Conservation (phyloP, 1,140 invertebrate genomes). For the Solenopsis fugax region DNA sequence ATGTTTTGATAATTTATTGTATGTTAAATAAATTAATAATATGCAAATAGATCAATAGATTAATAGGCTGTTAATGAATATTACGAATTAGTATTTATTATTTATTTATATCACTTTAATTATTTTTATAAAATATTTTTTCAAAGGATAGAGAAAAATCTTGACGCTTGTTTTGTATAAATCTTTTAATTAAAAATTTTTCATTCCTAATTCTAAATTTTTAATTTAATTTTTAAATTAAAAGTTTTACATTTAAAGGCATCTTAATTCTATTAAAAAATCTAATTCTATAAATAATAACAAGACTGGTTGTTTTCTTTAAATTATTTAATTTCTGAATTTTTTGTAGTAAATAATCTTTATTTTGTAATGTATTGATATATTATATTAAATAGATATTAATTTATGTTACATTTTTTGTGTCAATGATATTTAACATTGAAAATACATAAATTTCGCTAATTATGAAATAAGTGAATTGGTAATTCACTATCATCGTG, state of each 20-base stretch:
- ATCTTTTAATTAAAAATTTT: too few relatives aligned
- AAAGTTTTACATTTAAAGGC: background rate
- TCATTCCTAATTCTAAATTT: too few relatives aligned
- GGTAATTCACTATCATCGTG: background rate
- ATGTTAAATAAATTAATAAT: background rate
- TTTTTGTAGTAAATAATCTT: background rate
- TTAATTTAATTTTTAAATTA: background rate
- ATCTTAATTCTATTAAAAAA: background rate
- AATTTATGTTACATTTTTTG: background rate
- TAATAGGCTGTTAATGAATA: too few relatives aligned
- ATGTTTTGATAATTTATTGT: background rate
- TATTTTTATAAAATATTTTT: too few relatives aligned
- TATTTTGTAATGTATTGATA: background rate
- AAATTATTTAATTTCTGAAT: background rate
- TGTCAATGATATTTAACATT: background rate
- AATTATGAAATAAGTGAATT: background rate
- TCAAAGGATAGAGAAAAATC: too few relatives aligned
- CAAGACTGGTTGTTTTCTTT: background rate
- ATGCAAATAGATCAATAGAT: too few relatives aligned
- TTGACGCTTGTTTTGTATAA: too few relatives aligned
- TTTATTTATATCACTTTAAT: too few relatives aligned
- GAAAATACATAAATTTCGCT: constrained; percentile 1
- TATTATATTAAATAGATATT: constrained; percentile 5
- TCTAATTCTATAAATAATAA: constrained; percentile 2
- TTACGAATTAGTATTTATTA: too few relatives aligned